Percentiles rank a stretch among this genome's conserved stretches.
phyloP scores from a whole-genome alignment of 2,888 invertebrate genomes.

The Tiliacea aurago region DNA sequence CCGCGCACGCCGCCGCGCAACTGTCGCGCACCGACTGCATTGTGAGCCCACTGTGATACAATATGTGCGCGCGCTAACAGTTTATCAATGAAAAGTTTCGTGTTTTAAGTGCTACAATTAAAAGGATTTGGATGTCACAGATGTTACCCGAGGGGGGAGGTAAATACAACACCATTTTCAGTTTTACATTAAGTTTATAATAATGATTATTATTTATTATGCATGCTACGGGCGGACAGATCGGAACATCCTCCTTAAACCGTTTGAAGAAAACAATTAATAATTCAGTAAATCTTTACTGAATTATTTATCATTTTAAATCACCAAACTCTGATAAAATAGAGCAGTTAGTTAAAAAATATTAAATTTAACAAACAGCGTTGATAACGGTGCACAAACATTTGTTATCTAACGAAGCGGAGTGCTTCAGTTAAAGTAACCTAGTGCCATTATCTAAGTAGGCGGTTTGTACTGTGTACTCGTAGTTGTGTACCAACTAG shows the following conservation, averaged over 20 bases:
- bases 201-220: neutral
- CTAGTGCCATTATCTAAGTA: constrained; percentile 41
- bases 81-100: constrained; percentile 72
- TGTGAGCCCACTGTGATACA: constrained; percentile 45
- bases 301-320: constrained; percentile 1
- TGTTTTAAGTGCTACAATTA: constrained; percentile 69
- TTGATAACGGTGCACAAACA: constrained; percentile 25
- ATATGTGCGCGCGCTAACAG: constrained; percentile 56
- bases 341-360: constrained; percentile 6
- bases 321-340: neutral
- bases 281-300: neutral
- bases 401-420: constrained; percentile 32
- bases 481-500: neutral
- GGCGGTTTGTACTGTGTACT: neutral
- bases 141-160: constrained; percentile 89
- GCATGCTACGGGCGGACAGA: neutral
- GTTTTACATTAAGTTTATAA: constrained; percentile 4
- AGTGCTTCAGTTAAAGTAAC: constrained; percentile 37
- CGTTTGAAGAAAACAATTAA: no score
- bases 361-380: constrained; percentile 16
- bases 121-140: constrained; percentile 86
- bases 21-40: constrained; percentile 49
- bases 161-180: constrained; percentile 73
- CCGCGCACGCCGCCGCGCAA: constrained; percentile 44
- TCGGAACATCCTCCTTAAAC: neutral